Conservation (phyloP, 2,888 invertebrate genomes). For the Rhagonycha lutea region DNA sequence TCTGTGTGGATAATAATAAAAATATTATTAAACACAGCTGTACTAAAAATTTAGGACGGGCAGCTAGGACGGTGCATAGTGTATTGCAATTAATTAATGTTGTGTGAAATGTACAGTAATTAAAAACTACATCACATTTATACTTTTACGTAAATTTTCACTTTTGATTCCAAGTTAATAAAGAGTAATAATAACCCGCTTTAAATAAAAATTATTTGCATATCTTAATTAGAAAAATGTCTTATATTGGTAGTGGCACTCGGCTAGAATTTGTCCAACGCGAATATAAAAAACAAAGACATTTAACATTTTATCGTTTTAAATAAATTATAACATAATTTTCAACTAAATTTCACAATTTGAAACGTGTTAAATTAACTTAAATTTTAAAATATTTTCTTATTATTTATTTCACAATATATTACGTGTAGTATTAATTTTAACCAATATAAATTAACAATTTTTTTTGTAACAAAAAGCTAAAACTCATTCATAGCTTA, state of each 20-base stretch:
- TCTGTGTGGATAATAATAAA: slow-evolving; percentile 5
- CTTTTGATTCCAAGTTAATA: neutral
- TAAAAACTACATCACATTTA: neutral
- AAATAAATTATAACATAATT: too few relatives aligned
- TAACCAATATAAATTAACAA: neutral
- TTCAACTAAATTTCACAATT: too few relatives aligned
- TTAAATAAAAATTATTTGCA: neutral
- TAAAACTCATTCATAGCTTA: neutral
- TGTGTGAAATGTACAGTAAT: neutral
- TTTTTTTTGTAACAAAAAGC: neutral
- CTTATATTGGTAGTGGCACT: neutral
- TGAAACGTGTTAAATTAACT: too few relatives aligned
- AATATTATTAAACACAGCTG: slow-evolving; percentile 1
- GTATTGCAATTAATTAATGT: slow-evolving; percentile 10
- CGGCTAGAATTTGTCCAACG: neutral
- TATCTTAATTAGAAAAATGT: neutral
- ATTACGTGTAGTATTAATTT: neutral
- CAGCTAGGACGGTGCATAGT: slow-evolving; percentile 35
- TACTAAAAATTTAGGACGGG: slow-evolving; percentile 29
- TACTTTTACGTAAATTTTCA: neutral
- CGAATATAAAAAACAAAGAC: neutral
- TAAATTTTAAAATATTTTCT: too few relatives aligned
- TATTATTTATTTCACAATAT: too few relatives aligned
- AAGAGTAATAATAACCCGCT: neutral
- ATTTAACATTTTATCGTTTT: neutral